Base-by-base conservation (phyloP, 1,140 invertebrate genomes). In the Formica selysi region DNA sequence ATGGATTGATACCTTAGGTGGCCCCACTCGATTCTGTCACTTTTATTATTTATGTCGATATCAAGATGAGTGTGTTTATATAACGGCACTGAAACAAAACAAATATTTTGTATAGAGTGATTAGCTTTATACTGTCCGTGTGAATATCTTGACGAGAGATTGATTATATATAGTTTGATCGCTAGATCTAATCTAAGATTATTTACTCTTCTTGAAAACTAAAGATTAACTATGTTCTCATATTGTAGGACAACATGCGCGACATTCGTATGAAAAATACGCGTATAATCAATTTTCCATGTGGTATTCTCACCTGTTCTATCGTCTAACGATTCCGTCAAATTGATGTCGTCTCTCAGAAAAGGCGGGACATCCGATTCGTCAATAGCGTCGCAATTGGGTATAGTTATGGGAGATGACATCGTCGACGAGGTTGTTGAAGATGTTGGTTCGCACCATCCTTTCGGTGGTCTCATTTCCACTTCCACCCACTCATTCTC, bases 1-100 rank as follows among this genome's bases (percentile, higher is more conserved):
- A 97, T 95, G n/a, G 97, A 97, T 92, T 99, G 98, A 95, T 99
- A 99, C 26, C 97, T 96, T 10, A 98, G 96, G 94, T 99, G 98
- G 19, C 98, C 98, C 98, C 98, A 99, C 95, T 99, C 99, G 71
- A 98, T 97, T 67, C 99, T 96, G 92, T 99, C 98, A 93, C 98
- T 99, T 93, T 98, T 98, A 92, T 96, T 97, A 87, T 96, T 97
- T 3, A 98, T 96, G 93, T 99, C 98, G 38, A 99, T 98, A 92
- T 98, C 98, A 73, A 98, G 94, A 94, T 98, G 97, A 26, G 97
- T 97, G 86, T 97, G 96, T 90, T 98, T 98, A 92, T 98, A 98
- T 54, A 97, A 92, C 16, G 96, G 95, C 92, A 96, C 96, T 92
- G 92, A 92, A 71, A 87, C 38, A 86, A 61, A 85, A 70, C 11